These are phyloP conservation scores for Agonopterix arenella DNA, from an alignment of 2,888 invertebrate genomes.

Conservation along the genomic window DNA sequence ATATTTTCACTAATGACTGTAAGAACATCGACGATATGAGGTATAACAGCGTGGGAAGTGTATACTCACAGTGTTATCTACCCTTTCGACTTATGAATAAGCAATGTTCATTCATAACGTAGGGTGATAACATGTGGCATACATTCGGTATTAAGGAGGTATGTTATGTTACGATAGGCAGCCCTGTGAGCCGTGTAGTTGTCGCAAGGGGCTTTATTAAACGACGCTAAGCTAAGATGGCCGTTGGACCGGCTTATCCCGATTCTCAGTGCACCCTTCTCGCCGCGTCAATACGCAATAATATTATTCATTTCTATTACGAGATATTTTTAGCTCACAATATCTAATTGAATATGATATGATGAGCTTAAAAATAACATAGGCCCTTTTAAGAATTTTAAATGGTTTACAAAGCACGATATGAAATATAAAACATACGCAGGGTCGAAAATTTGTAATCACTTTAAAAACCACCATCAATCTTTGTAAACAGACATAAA, in stretches of 20 bases:
- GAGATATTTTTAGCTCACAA: constrained; percentile 12
- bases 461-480: too few relatives aligned
- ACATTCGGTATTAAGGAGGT: constrained; percentile 10
- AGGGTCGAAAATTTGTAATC: too few relatives aligned
- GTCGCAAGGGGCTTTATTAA: constrained; percentile 69
- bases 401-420: too few relatives aligned
- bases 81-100: constrained; percentile 12
- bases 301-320: constrained; percentile 25
- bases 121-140: constrained; percentile 13
- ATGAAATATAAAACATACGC: too few relatives aligned
- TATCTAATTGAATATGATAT: not conserved
- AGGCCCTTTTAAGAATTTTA: too few relatives aligned
- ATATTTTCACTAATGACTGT: not conserved
- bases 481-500: too few relatives aligned
- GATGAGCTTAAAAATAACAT: not conserved
- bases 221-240: constrained; percentile 64
- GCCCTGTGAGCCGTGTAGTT: constrained; percentile 57
- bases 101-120: constrained; percentile 9
- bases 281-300: constrained; percentile 56
- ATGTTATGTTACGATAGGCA: constrained; percentile 23
- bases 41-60: constrained; percentile 17
- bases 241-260: constrained; percentile 72
- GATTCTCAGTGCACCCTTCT: constrained; percentile 58
- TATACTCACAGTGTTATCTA: constrained; percentile 11
- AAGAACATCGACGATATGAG: constrained; percentile 1